Evolutionary conservation across 2,113 vertebrate species (phyloP).

Genomic region (Eulacestoma nigropectus): DNA sequence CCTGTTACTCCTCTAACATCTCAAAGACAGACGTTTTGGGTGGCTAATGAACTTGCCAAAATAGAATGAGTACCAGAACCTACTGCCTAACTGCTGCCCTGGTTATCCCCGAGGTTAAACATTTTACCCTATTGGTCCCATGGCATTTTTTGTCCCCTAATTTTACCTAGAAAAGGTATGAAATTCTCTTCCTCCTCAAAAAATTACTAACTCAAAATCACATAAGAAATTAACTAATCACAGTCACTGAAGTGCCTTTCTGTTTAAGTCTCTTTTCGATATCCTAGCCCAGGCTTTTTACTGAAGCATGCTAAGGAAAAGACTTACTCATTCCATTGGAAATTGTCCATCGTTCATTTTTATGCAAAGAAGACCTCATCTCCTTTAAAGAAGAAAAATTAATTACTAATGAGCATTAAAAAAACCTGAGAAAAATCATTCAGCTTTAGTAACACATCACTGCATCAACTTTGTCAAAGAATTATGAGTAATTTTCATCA

Average conservation of each 20-base stretch:
- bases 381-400: conserved; percentile 27
- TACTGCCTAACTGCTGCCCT: neutral
- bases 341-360: conserved; percentile 32
- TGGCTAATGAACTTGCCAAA: neutral
- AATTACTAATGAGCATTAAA: conserved; percentile 65
- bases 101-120: neutral
- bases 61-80: neutral
- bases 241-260: neutral
- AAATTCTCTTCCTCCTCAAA: neutral
- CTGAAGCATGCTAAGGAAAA: conserved; percentile 20
- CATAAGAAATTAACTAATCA: neutral
- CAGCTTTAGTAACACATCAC: conserved; percentile 58
- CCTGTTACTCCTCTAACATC: neutral
- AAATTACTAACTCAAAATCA: neutral
- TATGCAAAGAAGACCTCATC: conserved; percentile 46
- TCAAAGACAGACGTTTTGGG: neutral
- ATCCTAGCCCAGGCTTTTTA: neutral
- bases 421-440: conserved; percentile 55
- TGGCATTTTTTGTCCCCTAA: neutral
- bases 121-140: neutral
- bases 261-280: neutral
- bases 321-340: neutral
- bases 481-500: conserved; percentile 37
- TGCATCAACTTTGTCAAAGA: conserved; percentile 62
- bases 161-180: neutral